Base-by-base conservation (phyloP, 1,140 invertebrate species). In the Idris sp. region DNA sequence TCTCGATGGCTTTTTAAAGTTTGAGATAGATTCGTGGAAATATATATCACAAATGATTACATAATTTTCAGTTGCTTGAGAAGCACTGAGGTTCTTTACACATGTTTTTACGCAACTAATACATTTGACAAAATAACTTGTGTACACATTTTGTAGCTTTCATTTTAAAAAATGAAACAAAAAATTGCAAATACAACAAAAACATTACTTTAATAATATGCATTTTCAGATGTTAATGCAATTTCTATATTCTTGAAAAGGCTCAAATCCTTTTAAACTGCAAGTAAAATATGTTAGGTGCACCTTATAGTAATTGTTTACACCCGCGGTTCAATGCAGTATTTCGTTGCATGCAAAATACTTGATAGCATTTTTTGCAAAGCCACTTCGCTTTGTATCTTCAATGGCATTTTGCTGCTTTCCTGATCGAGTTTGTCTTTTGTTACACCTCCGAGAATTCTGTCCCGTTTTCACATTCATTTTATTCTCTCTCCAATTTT, bases 351-450 rank as follows among this genome's bases (percentile, higher is more conserved):
- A 56, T 51, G 28, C 30, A 30, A 62, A 58, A 64, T 35, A 11
- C 33, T 25, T 0, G 51, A 43, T 22, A 59, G 33, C n/a, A 43
- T 53, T 44, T 64, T 67, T n/a, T 18, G n/a, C 18, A 18, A 41
- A 59, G 59, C 73, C 13, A 48, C 51, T 69, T 69, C 48, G 48
- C 61, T 67, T 65, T 75, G 53, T 59, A 59, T 46, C 31, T 44
- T 53, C 64, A 48, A 71, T 69, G 53, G 58, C 59, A 71, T 69
- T 61, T 58, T 33, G 46, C 51, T 74, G 54, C 61, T 68, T 68
- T 62, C 71, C 56, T 67, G 71, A 74, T 74, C 62, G 56, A 67
- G 51, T 74, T 67, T 74, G 53, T 74, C 71, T 74, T 74, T 74
- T 67, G 71, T 68, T 62, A 64, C 44, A 56, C 68, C 53, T 59